Conservation (phyloP, 2,797 vertebrate species). For the Enteromius anoplus region DNA sequence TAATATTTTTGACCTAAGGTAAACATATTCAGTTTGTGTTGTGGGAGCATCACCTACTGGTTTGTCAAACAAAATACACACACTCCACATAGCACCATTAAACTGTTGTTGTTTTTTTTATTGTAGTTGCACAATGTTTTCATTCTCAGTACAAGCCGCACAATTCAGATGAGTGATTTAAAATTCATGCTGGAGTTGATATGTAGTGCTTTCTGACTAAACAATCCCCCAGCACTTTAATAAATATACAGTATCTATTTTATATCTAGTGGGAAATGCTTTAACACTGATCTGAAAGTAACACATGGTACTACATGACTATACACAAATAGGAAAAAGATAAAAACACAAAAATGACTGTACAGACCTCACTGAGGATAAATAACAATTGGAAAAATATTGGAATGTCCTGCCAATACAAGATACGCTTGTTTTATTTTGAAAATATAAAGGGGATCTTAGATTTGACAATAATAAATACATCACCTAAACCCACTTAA, state of each 20-base stretch:
- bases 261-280: conserved; percentile 73
- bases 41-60: conserved; percentile 32
- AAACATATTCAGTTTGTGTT: not conserved
- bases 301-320: conserved; percentile 83
- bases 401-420: conserved; percentile 8
- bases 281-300: conserved; percentile 86
- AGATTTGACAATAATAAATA: conserved; percentile 11
- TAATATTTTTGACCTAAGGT: not conserved
- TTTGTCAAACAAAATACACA: conserved; percentile 34
- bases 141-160: conserved; percentile 74
- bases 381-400: conserved; percentile 77
- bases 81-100: conserved; percentile 1
- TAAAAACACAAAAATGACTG: conserved; percentile 80
- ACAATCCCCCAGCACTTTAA: conserved; percentile 68
- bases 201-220: conserved; percentile 74
- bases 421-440: not conserved
- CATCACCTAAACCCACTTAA: conserved; percentile 3
- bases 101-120: conserved; percentile 69
- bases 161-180: conserved; percentile 69
- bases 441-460: conserved; percentile 17
- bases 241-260: conserved; percentile 67
- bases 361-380: conserved; percentile 98
- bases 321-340: conserved; percentile 79
- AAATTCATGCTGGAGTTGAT: conserved; percentile 63
- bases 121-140: conserved; percentile 77